phyloP scores from a whole-genome alignment of 2,113 vertebrate genomes.

The Rynchops niger region DNA sequence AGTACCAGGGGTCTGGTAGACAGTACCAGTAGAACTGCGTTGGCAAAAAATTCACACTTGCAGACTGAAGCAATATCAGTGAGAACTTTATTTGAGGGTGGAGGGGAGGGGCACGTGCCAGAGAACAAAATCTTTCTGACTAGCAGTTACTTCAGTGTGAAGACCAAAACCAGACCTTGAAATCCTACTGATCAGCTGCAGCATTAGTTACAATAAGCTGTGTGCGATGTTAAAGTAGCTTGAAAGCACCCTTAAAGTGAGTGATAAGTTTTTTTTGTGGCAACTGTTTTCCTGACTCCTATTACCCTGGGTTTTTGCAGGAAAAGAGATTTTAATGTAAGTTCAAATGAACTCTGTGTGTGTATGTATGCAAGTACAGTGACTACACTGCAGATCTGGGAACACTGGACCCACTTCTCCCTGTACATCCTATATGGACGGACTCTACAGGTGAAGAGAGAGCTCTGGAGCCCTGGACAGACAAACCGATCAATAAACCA shows the following conservation, averaged over 20 bases:
- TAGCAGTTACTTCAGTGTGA: background rate
- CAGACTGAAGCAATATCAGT: background rate
- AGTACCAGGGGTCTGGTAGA: background rate
- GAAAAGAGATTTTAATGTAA: background rate
- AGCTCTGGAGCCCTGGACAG: background rate
- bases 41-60: background rate
- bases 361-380: background rate
- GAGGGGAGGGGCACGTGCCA: background rate
- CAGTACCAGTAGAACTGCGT: background rate
- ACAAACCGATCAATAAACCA: background rate
- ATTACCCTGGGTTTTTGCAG: background rate
- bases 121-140: background rate
- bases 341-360: background rate
- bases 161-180: background rate
- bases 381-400: background rate
- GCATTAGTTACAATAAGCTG: background rate
- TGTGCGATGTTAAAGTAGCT: background rate
- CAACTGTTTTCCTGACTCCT: background rate
- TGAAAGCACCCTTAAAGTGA: background rate
- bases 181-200: background rate
- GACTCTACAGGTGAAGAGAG: background rate
- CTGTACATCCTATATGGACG: background rate
- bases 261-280: background rate
- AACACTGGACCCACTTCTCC: accelerated
- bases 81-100: background rate